Evolutionary conservation across 2,888 invertebrate species (phyloP), one percentile per base, ranked within the genome.

Genomic region (Clivina fossor): DNA sequence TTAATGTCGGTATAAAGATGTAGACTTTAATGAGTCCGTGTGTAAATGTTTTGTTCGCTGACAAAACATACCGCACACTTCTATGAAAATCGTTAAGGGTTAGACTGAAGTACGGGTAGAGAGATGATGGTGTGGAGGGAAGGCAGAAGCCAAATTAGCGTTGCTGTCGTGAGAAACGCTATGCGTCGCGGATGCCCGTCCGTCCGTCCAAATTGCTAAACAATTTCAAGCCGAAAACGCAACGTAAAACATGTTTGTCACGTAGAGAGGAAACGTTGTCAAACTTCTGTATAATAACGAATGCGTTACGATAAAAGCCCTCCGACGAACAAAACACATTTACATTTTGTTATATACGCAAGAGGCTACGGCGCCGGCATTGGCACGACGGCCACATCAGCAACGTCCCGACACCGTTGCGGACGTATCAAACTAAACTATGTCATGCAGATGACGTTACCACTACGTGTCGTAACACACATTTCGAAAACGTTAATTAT

Each of bases 201-300:
- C 32, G 41, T 41, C 51, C 33, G 22, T 32, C 32, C 53, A 53
- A 53, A 53, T 53, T 53, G 44, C 53, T 33, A 53, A 53, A 53
- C 53, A 53, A 53, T 53, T 53, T 44, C 53, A 44, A 50, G 35
- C n/a, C 50, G 32, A 50, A n/a, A n/a, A n/a, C n/a, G 32, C 32
- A 53, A 44, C 53, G 44, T 53, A 53, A 53, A 53, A 53, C 53
- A 53, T 53, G 53, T 53, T 53, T 53, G 53, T 53, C 53, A 53
- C 53, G 53, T 53, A 53, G 53, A 50, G 32, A 28, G 26, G 15
- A n/a, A n/a, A 44, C 53, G 43, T 43, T 44, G 44, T 53, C 53
- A 53, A 53, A 53, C 53, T 53, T 53, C 44, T 53, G 53, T 53
- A 44, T 53, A 44, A 44, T 53, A 53, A 53, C 53, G 53, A 53